These are phyloP conservation scores for Smutsia gigantea DNA, from an alignment of 2,797 vertebrate genomes.

Conservation along the genomic window DNA sequence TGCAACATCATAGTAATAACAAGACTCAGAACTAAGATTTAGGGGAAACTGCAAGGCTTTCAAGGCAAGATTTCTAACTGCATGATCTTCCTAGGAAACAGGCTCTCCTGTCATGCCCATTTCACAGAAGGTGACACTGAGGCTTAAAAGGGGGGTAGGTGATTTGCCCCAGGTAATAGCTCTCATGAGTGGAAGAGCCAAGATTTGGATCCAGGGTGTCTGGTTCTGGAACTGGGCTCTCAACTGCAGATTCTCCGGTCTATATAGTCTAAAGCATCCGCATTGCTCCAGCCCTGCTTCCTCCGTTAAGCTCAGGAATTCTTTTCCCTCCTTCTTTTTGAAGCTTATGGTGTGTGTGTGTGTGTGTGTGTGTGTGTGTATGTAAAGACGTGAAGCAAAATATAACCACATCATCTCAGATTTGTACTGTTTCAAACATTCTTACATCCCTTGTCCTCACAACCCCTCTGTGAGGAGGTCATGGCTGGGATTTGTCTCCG, in stretches of 20 bases:
- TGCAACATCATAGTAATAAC: neutral
- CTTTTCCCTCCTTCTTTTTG: neutral
- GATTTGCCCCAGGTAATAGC: neutral
- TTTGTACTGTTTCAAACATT: neutral
- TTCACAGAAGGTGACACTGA: neutral
- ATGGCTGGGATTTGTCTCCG: neutral
- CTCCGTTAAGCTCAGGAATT: neutral
- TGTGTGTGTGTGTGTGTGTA: no score
- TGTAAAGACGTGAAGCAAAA: neutral
- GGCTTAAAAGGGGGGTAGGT: neutral
- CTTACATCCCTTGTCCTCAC: neutral
- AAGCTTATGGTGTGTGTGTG: neutral
- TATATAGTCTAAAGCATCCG: no score
- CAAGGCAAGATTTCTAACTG: neutral
- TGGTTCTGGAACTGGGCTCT: neutral
- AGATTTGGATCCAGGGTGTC: neutral
- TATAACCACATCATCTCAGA: neutral
- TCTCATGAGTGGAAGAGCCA: neutral
- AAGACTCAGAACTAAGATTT: neutral
- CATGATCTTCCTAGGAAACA: neutral
- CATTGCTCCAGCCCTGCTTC: neutral
- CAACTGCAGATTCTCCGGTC: neutral
- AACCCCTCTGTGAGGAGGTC: neutral
- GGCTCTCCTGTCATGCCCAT: neutral
- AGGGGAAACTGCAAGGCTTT: neutral